Base-by-base conservation (phyloP, 2,113 vertebrate species). In the Tautogolabrus adspersus region DNA sequence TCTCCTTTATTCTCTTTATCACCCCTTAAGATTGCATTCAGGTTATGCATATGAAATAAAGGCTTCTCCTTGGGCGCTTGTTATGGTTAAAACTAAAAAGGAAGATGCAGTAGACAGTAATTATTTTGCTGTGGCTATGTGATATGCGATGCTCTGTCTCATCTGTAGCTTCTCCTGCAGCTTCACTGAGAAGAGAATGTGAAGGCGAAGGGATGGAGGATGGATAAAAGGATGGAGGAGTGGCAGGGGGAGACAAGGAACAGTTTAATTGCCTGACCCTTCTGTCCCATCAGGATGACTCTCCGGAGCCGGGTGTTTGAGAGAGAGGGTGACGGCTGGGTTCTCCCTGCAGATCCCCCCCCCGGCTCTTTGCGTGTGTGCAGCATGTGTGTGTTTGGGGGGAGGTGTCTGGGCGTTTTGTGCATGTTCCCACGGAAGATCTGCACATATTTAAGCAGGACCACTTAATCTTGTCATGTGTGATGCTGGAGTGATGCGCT, bases 261-360 rank as follows among this genome's bases (percentile, higher is more conserved):
- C 44, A 13, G 42, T 87, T 88, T 77, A 84, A 81, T 89, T 79
- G 78, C 72, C 74, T 59, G 71, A 75, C 68, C 81, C 72, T 26
- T 68, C 71, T 74, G 75, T 83, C 77, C 72, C 88, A 64, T 57
- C 52, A 69, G 82, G 79, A 72, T 63, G 65, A 58, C 37, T 77
- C 66, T 75, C 60, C 8, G 10, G 75, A 83, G 76, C 42, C 1
- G 55, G 61, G 66, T 73, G 72, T 80, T 85, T 34, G 30, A 78
- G 88, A 77, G 71, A 80, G 66, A 21, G 55, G 68, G 72, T 66
- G 83, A 59, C 16, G 22, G 47, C 74, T 66, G 70, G 46, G 52
- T 65, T 71, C 64, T 69, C 71, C 46, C 37, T 18, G 58, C 68
- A 37, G 76, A 80, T 63, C 80, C 30, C 30, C 30, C 30, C 30